Percentiles rank a stretch among this genome's conserved stretches.
Evolutionary conservation across 2,888 invertebrate species (phyloP).

Genomic region (Crocallis elinguaria): DNA sequence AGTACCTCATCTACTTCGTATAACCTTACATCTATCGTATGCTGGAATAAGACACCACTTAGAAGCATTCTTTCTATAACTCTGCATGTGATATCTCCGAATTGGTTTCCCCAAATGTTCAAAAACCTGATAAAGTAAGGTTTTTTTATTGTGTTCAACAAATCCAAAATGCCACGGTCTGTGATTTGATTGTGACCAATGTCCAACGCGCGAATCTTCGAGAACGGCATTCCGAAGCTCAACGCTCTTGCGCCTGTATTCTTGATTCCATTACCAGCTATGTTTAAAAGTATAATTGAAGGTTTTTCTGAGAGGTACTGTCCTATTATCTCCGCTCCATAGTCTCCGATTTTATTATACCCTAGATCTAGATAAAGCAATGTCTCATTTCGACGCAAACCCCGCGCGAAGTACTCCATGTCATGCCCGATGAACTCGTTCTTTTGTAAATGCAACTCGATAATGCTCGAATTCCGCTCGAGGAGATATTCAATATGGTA

Average conservation of each 20-base stretch:
- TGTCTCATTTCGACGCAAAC: constrained; percentile 77
- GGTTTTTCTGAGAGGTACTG: constrained; percentile 82
- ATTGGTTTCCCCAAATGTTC: constrained; percentile 73
- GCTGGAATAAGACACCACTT: constrained; percentile 65
- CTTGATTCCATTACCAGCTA: constrained; percentile 84
- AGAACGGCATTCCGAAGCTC: constrained; percentile 82
- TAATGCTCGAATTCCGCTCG: constrained; percentile 67
- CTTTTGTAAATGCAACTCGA: constrained; percentile 85
- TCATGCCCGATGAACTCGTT: constrained; percentile 86
- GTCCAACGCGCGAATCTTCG: constrained; percentile 84
- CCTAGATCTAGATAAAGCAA: constrained; percentile 85
- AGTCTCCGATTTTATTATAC: constrained; percentile 85
- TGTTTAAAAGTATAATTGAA: constrained; percentile 75
- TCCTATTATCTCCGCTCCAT: constrained; percentile 81
- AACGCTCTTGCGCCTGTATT: constrained; percentile 84
- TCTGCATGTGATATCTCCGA: constrained; percentile 68
- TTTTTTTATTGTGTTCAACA: constrained; percentile 85
- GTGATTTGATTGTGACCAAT: constrained; percentile 83
- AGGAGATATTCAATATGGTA: constrained; percentile 77
- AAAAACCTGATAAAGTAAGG: constrained; percentile 66
- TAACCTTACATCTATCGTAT: constrained; percentile 67
- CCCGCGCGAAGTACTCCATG: constrained; percentile 81
- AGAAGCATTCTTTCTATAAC: constrained; percentile 69
- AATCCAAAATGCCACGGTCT: constrained; percentile 78
- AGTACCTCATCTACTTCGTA: constrained; percentile 65